A percentile compares a stretch with the other conserved stretches of the same genome.
Evolutionary conservation across 2,113 vertebrate genomes (phyloP).

Genomic region (Chionomys nivalis): DNA sequence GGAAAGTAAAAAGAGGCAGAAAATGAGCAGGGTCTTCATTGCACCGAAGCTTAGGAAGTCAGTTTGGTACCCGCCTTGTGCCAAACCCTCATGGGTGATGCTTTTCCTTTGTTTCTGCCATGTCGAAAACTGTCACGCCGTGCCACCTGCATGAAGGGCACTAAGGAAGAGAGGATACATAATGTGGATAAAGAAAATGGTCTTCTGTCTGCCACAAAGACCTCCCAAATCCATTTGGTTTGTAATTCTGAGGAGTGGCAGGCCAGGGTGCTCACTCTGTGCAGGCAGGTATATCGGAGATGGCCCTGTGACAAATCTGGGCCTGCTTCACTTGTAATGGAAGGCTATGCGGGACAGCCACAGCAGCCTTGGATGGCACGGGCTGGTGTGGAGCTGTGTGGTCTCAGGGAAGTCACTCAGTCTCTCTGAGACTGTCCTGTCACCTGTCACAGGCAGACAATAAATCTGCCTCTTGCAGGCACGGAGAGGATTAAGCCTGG

Average conservation of each 20-base stretch:
- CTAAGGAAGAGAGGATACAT: not conserved
- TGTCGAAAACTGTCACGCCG: not conserved
- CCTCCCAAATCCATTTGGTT: not conserved
- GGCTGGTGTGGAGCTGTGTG: not conserved
- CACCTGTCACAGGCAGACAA: conserved; percentile 72
- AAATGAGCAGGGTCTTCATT: not conserved
- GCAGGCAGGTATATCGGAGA: not conserved
- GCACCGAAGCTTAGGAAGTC: not conserved
- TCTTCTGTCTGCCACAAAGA: not conserved
- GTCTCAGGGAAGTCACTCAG: not conserved
- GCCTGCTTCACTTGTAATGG: not conserved
- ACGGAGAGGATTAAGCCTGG: conserved; percentile 76
- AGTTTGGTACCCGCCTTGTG: fast-evolving
- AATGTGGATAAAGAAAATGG: not conserved
- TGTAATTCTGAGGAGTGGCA: not conserved
- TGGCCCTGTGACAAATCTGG: fast-evolving
- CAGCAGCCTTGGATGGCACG: not conserved
- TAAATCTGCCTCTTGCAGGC: conserved; percentile 44
- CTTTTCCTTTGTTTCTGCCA: not conserved
- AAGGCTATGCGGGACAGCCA: fast-evolving
- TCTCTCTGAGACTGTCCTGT: not conserved
- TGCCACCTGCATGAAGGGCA: not conserved
- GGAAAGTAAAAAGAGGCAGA: not conserved
- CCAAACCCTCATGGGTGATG: not conserved
- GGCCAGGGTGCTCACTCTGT: not conserved